A percentile compares a stretch with the other conserved stretches of the same genome.
phyloP scores from a whole-genome alignment of 1,140 invertebrate genomes.

The Holotrichia oblita region DNA sequence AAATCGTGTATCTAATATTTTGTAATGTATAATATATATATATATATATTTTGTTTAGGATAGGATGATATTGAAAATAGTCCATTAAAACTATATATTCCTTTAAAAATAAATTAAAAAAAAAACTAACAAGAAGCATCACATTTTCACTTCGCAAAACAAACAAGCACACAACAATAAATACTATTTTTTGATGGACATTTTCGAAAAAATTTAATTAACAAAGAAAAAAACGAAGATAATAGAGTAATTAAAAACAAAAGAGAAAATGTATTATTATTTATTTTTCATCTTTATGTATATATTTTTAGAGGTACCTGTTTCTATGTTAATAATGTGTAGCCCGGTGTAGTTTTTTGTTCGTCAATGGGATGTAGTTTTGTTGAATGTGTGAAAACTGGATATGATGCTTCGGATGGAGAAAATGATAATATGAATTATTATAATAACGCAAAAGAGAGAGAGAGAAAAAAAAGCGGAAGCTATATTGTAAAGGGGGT shows the following conservation, averaged over 20 bases:
- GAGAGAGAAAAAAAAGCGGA: neutral
- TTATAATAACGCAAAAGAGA: neutral
- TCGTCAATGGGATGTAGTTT: constrained; percentile 37
- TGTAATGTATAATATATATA: neutral
- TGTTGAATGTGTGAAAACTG: neutral
- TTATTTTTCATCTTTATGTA: constrained; percentile 53
- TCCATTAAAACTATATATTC: constrained; percentile 3
- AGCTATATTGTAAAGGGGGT: neutral
- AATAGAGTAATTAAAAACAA: constrained; percentile 22
- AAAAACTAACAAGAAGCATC: neutral
- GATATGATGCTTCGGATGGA: neutral
- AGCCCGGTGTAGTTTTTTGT: constrained; percentile 53
- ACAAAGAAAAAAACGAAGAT: neutral
- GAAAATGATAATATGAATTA: neutral
- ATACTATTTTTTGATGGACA: constrained; percentile 14
- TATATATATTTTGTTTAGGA: constrained; percentile 25
- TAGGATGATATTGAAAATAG: constrained; percentile 18
- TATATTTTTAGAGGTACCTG: constrained; percentile 60
- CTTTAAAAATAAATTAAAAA: neutral
- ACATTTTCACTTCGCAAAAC: constrained; percentile 5
- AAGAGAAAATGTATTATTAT: constrained; percentile 43
- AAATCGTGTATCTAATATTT: constrained; percentile 14
- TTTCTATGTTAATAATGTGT: constrained; percentile 51
- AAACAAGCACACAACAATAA: neutral
- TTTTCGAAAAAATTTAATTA: neutral